These are phyloP conservation scores for Abrostola triplasia DNA, from an alignment of 2,888 invertebrate species.

Conservation along the genomic window DNA sequence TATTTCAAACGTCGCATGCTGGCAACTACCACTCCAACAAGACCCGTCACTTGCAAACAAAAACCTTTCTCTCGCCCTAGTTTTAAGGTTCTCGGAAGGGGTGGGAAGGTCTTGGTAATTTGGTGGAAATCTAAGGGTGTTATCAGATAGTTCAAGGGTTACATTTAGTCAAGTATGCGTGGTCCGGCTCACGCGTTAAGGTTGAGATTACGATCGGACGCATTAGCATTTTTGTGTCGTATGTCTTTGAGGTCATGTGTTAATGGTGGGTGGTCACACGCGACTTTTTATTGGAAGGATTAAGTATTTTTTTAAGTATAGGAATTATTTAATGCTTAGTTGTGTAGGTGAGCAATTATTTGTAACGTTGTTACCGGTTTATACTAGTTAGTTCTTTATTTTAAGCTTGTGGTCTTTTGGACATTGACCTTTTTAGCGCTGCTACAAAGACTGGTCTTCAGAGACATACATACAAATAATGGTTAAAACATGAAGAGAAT, in stretches of 20 bases:
- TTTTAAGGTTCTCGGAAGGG: neutral
- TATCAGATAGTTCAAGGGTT: conserved; percentile 86
- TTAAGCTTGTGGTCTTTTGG: no score
- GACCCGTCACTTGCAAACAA: conserved; percentile 49
- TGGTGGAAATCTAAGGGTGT: conserved; percentile 71
- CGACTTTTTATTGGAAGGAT: conserved; percentile 61
- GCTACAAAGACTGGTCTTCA: no score
- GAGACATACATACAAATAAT: no score
- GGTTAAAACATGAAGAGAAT: no score
- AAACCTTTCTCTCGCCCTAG: neutral
- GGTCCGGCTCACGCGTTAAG: conserved; percentile 83
- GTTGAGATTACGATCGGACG: conserved; percentile 75
- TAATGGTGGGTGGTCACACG: conserved; percentile 73
- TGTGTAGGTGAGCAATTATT: no score
- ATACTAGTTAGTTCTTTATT: no score
- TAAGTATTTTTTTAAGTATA: conserved; percentile 23
- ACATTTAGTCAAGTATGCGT: conserved; percentile 83
- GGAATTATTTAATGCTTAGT: no score
- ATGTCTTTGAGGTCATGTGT: conserved; percentile 85
- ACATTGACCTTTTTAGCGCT: no score
- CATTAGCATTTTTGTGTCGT: conserved; percentile 84
- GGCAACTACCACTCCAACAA: conserved; percentile 58
- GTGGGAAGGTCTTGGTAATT: conserved; percentile 55
- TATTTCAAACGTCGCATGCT: conserved; percentile 86
- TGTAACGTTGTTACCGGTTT: no score